phyloP scores from a whole-genome alignment of 2,113 vertebrate genomes.

The Hippoglossus stenolepis region DNA sequence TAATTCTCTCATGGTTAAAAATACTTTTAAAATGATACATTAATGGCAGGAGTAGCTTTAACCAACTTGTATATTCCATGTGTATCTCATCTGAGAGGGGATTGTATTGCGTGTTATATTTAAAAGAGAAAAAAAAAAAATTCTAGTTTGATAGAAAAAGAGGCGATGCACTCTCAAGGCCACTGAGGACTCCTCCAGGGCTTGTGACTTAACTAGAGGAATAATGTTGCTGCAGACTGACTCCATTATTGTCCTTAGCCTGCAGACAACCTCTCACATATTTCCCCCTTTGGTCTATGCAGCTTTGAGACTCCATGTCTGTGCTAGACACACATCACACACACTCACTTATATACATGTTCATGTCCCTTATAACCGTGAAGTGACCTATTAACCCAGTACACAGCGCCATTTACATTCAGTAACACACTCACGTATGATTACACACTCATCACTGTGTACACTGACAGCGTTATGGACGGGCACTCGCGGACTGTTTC shows the following conservation, averaged over 20 bases:
- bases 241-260: slow-evolving; percentile 73
- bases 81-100: slow-evolving; percentile 24
- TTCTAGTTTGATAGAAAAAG: slow-evolving; percentile 26
- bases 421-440: slow-evolving; percentile 72
- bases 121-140: slow-evolving; percentile 26
- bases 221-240: slow-evolving; percentile 71
- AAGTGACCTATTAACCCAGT: slow-evolving; percentile 81
- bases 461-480: slow-evolving; percentile 16
- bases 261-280: slow-evolving; percentile 76
- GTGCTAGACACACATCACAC: slow-evolving; percentile 58
- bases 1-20: slow-evolving; percentile 20
- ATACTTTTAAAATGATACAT: slow-evolving; percentile 26
- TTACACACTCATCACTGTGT: slow-evolving; percentile 49
- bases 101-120: slow-evolving; percentile 45
- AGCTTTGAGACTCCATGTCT: slow-evolving; percentile 74
- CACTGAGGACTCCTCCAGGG: slow-evolving; percentile 61
- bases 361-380: slow-evolving; percentile 69
- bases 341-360: slow-evolving; percentile 50
- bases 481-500: slow-evolving; percentile 19
- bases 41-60: slow-evolving; percentile 18
- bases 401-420: slow-evolving; percentile 72
- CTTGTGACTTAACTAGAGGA: slow-evolving; percentile 66
- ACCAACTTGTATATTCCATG: slow-evolving; percentile 5
- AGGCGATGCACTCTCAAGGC: slow-evolving; percentile 48
- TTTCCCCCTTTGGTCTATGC: slow-evolving; percentile 69